A percentile compares a stretch with the other conserved stretches of the same genome.
phyloP scores from a whole-genome alignment of 2,888 invertebrate species.

The Nasonovia ribisnigri region DNA sequence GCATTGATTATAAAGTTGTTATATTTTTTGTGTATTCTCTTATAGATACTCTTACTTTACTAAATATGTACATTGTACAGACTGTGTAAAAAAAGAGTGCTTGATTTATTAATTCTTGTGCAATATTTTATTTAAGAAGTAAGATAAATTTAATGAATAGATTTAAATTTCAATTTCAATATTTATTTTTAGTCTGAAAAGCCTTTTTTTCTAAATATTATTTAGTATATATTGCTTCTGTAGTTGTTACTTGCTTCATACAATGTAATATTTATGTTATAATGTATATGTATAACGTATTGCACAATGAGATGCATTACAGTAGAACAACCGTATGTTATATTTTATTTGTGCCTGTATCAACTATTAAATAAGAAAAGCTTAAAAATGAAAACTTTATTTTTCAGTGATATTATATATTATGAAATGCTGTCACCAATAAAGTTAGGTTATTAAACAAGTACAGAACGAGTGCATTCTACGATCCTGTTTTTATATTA shows the following conservation, averaged over 20 bases:
- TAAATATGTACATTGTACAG: not conserved
- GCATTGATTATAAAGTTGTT: not conserved
- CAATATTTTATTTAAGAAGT: not conserved
- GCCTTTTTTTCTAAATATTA: not conserved
- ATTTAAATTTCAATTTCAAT: not conserved
- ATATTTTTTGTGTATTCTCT: not conserved
- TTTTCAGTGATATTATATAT: not conserved
- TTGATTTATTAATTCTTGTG: not conserved
- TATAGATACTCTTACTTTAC: not conserved
- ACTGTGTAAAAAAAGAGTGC: not conserved
- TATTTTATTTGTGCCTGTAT: not conserved
- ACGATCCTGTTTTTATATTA: not conserved
- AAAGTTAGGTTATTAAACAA: not conserved
- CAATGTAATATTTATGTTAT: not conserved
- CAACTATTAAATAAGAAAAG: not conserved
- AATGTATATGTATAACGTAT: not conserved
- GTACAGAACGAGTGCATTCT: not conserved
- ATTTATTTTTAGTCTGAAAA: not conserved
- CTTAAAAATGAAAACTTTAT: not conserved
- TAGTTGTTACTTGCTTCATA: not conserved
- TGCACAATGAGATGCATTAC: not conserved
- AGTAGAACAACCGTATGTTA: not conserved
- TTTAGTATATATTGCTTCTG: not conserved
- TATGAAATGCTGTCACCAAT: not conserved
- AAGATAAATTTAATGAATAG: not conserved